Base-by-base conservation (phyloP, 1,140 invertebrate species). In the Helicoverpa armigera region DNA sequence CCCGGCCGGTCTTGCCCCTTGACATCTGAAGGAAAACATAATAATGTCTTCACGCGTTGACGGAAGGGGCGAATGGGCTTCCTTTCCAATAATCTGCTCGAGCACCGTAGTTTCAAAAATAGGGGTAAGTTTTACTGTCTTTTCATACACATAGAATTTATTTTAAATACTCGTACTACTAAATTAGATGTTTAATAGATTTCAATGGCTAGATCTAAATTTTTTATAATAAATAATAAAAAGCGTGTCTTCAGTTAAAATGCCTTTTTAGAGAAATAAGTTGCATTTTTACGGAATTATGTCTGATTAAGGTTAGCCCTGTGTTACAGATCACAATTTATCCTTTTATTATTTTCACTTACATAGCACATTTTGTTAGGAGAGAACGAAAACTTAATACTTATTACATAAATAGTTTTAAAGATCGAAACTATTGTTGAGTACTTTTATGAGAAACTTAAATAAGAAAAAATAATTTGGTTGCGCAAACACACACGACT, bases 1-100 rank as follows among this genome's bases (percentile, higher is more conserved):
- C 63, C 77, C 77, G 35, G 16, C 50, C 50, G 43, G 13, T 56
- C 43, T 43, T 18, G 18, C 31, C 73, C 73, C 73, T 75, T 75
- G 73, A 75, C 73, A 61, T 51, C 53, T 43, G 31, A 75, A 75
- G 43, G 73, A 75, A 72, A 72, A 75, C 54, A 60, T 75, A 75
- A 50, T 75, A 75, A 72, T 61, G 58, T 75, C 58, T 60, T 9
- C n/a, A 75, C 70, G 29, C 56, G 13, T 53, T 53, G 16, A 29
- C 12, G 18, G 16, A 13, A 54, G 23, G 43, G 50, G 23, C 53
- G 9, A 54, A 72, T 54, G 48, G 63, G 50, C 67, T 70, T 31
- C 67, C 14, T 70, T 29, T 3, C 50, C 10, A 31, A 29, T 14
- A 23, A 54, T 72, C 11, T 18, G 18, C 35, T 43, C 5, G 35